phyloP scores from a whole-genome alignment of 2,888 invertebrate species.

The Liodrosophila aerea region DNA sequence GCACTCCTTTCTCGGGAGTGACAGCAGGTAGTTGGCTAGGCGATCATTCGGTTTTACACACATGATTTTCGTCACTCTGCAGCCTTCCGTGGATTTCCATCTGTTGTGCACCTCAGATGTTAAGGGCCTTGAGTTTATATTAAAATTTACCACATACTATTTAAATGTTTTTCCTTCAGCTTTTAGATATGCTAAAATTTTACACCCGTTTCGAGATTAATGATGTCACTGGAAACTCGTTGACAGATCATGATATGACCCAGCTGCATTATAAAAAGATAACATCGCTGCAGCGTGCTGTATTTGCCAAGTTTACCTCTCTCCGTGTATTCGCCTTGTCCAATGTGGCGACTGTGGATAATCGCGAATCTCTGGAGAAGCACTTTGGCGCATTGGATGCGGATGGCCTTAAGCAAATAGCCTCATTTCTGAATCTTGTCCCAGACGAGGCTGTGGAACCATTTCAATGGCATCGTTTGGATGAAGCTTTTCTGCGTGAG shows the following conservation, averaged over 20 bases:
- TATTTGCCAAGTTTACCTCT: slow-evolving; percentile 95
- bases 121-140: no score
- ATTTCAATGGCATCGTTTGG: slow-evolving; percentile 88
- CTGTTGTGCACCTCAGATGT: no score
- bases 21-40: no score
- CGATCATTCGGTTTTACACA: no score
- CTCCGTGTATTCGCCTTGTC: slow-evolving; percentile 93
- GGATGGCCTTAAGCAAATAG: slow-evolving; percentile 91
- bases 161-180: slow-evolving; percentile 86
- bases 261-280: slow-evolving; percentile 96
- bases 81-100: no score
- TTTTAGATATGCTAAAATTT: slow-evolving; percentile 97
- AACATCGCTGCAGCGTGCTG: slow-evolving; percentile 95
- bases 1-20: no score
- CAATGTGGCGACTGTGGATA: slow-evolving; percentile 98
- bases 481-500: slow-evolving; percentile 92
- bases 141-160: background rate
- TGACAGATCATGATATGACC: slow-evolving; percentile 96
- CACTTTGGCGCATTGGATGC: slow-evolving; percentile 90
- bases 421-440: slow-evolving; percentile 93
- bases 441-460: slow-evolving; percentile 88
- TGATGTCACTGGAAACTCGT: slow-evolving; percentile 96
- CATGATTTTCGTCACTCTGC: no score
- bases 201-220: slow-evolving; percentile 99
- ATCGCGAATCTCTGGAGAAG: slow-evolving; percentile 88